A percentile compares a stretch with the other conserved stretches of the same genome.
phyloP scores from a whole-genome alignment of 2,888 invertebrate genomes.

The Parthenolecanium corni region DNA sequence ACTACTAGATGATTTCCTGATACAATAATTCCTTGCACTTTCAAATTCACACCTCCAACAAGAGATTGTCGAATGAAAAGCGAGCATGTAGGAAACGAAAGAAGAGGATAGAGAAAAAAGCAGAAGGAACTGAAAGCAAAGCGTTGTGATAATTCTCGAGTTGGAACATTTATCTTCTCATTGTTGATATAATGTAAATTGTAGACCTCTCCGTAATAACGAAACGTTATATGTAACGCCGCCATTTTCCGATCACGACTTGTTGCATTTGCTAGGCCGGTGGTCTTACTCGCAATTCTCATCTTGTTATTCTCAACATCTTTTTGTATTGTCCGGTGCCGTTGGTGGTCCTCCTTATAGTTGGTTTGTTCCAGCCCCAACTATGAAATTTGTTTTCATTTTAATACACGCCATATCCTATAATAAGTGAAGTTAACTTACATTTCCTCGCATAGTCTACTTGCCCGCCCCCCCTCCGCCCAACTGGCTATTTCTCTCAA shows the following conservation, averaged over 20 bases:
- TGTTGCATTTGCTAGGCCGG: slow-evolving; percentile 25
- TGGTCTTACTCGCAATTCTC: slow-evolving; percentile 29
- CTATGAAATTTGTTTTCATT: slow-evolving; percentile 26
- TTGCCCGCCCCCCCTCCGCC: no score
- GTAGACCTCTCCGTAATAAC: slow-evolving; percentile 20
- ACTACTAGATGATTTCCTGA: no score
- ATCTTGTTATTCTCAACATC: slow-evolving; percentile 28
- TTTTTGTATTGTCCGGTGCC: slow-evolving; percentile 26
- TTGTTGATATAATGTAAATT: slow-evolving; percentile 27
- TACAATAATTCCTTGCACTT: no score
- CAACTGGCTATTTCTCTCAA: no score
- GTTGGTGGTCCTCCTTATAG: slow-evolving; percentile 23
- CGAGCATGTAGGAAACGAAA: no score
- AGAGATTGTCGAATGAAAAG: no score
- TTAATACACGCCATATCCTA: slow-evolving; percentile 3
- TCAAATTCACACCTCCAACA: no score
- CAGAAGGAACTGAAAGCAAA: no score
- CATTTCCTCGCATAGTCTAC: no score
- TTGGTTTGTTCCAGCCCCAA: slow-evolving; percentile 21
- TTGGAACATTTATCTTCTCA: slow-evolving; percentile 26
- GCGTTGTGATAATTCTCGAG: slow-evolving; percentile 18
- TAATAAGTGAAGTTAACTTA: no score
- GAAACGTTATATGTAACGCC: slow-evolving; percentile 26
- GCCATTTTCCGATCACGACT: slow-evolving; percentile 30
- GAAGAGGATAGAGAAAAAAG: no score